Evolutionary conservation across 2,797 vertebrate genomes (phyloP).

Genomic region (Bufotes viridis): DNA sequence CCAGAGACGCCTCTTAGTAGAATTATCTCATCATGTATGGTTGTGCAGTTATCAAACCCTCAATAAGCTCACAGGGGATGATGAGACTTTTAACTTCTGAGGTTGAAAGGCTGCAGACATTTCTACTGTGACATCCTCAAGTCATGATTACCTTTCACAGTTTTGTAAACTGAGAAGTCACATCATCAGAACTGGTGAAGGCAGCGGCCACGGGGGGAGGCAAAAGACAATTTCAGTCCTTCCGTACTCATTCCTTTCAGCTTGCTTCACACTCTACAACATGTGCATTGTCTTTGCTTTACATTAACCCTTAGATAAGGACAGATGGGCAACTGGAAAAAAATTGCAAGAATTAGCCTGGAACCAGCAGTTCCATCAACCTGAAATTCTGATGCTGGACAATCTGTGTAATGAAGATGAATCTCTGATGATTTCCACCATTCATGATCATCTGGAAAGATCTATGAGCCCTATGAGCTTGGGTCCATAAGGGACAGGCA

Average conservation of each 20-base stretch:
- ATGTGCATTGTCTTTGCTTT: neutral
- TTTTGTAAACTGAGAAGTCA: conserved; percentile 53
- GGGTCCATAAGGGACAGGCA: too few species aligned
- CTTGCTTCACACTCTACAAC: neutral
- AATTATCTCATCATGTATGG: too few species aligned
- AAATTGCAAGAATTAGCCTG: neutral
- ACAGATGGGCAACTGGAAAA: neutral
- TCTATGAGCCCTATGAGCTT: neutral
- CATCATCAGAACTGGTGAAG: neutral
- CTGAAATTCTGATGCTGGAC: neutral
- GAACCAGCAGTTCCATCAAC: neutral
- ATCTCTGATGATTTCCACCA: neutral
- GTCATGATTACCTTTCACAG: conserved; percentile 58
- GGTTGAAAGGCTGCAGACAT: neutral
- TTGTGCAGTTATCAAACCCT: neutral
- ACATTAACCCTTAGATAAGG: neutral
- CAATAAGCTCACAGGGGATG: neutral
- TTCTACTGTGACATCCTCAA: conserved; percentile 24
- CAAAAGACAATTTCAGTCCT: neutral
- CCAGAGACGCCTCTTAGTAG: too few species aligned
- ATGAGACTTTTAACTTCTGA: neutral
- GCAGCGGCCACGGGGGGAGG: neutral
- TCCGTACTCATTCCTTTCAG: neutral
- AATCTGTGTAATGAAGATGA: neutral
- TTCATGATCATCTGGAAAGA: neutral